Percentiles rank a stretch among this genome's conserved stretches.
phyloP scores from a whole-genome alignment of 2,888 invertebrate species.

The Clistopyga incitator region DNA sequence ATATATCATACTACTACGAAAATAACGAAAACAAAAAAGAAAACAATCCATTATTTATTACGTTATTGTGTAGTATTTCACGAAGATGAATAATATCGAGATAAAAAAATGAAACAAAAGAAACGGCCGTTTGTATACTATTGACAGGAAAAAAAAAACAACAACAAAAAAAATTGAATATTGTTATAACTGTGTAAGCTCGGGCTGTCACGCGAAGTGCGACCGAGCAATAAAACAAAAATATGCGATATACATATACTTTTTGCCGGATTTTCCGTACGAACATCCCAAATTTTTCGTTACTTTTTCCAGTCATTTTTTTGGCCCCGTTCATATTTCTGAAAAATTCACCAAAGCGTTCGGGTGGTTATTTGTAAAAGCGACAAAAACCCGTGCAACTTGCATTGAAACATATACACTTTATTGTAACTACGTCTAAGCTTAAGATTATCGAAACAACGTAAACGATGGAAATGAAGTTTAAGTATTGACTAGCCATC shows the following conservation, averaged over 20 bases:
- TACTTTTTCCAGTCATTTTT: neutral
- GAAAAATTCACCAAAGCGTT: too few relatives aligned
- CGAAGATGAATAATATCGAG: constrained; percentile 61
- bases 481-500: constrained; percentile 64
- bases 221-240: constrained; percentile 79
- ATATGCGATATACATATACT: constrained; percentile 50
- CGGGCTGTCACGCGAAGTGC: constrained; percentile 74
- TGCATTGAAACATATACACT: constrained; percentile 22
- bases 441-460: constrained; percentile 17
- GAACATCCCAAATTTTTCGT: neutral
- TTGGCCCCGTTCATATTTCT: neutral
- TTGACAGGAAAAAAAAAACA: constrained; percentile 75
- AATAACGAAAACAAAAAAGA: constrained; percentile 43
- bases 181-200: constrained; percentile 81
- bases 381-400: neutral
- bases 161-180: constrained; percentile 73
- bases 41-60: constrained; percentile 67
- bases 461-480: constrained; percentile 43
- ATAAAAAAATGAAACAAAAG: constrained; percentile 66
- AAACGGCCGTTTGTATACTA: constrained; percentile 80
- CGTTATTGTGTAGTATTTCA: constrained; percentile 79
- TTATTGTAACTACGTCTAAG: constrained; percentile 43
- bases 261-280: neutral
- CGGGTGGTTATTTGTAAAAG: neutral
- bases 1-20: constrained; percentile 47